Conservation (phyloP, 2,113 vertebrate species). For the Notarius lentiginosus region DNA sequence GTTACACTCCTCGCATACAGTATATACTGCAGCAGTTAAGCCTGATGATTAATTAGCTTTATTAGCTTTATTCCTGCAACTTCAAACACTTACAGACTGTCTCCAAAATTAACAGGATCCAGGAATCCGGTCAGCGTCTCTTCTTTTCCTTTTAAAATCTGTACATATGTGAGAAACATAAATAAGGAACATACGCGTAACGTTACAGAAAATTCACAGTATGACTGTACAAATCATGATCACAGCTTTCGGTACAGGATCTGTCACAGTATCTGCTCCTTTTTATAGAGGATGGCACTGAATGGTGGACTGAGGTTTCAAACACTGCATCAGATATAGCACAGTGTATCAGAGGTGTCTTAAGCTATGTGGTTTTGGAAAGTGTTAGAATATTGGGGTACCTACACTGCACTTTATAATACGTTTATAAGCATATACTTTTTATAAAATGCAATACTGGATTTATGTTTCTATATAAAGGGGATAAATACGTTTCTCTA, state of each 20-base stretch:
- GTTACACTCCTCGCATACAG: not conserved
- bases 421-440: not conserved
- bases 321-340: not conserved
- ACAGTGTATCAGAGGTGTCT: not conserved
- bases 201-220: not conserved
- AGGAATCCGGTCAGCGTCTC: conserved; percentile 89
- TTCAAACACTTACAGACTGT: conserved; percentile 83
- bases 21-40: not conserved
- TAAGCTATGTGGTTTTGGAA: not conserved
- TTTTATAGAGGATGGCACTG: not conserved
- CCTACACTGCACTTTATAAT: not conserved
- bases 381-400: not conserved
- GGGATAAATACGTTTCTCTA: not conserved
- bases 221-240: not conserved
- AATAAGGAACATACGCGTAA: not conserved
- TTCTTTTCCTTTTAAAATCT: conserved; percentile 90
- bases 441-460: not conserved
- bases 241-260: not conserved
- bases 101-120: conserved; percentile 89
- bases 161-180: conserved; percentile 44
- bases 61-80: not conserved
- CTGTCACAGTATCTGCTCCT: not conserved
- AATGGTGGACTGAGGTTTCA: not conserved
- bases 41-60: not conserved
- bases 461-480: not conserved